Evolutionary conservation across 2,888 invertebrate genomes (phyloP), one percentile per base, ranked within the genome.

Genomic region (Blastobasis lacticolella): DNA sequence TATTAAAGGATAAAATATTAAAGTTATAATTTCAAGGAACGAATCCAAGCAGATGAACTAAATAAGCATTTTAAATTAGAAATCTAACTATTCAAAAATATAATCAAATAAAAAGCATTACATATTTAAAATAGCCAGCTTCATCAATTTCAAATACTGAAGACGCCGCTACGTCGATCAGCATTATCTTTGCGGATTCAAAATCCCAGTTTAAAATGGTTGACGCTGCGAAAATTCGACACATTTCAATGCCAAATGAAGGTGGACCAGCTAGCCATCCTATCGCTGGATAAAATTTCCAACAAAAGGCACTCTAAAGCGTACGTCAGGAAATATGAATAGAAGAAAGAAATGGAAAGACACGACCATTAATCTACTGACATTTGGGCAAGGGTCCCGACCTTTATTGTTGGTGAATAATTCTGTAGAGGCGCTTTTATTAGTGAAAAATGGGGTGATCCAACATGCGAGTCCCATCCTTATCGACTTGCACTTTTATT

Each of bases 281-380:
- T 23, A 23, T 23, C 23, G 23, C 40, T 10, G 48, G 52, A 44
- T 49, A 54, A 46, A 54, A 61, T 55, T 58, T 61, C 57, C 58
- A 54, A 58, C 55, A 53, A 54, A 58, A 54, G 23, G 59, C 55
- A 55, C 52, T 58, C 55, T 54, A 58, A 59, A 55, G 57, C 57
- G 56, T 49, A 51, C 51, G 59, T 51, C 56, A 45, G 55, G 46
- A 56, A 59, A 50, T 58, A 59, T 57, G 55, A 57, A 58, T 52
- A 56, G 53, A 58, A 52, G 57, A 58, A 59, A 66, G 63, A 58
- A 61, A 60, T 56, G 55, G 59, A 59, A 57, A 64, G 54, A 58
- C 60, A 59, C 56, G 57, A 53, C 58, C 62, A 65, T 67, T 67
- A 67, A 67, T 68, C 64, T 63, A 58, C 61, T 60, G 58, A 64